These are phyloP conservation scores for Drosophila virilis DNA, from an alignment of 1,140 invertebrate genomes.

Conservation along the genomic window DNA sequence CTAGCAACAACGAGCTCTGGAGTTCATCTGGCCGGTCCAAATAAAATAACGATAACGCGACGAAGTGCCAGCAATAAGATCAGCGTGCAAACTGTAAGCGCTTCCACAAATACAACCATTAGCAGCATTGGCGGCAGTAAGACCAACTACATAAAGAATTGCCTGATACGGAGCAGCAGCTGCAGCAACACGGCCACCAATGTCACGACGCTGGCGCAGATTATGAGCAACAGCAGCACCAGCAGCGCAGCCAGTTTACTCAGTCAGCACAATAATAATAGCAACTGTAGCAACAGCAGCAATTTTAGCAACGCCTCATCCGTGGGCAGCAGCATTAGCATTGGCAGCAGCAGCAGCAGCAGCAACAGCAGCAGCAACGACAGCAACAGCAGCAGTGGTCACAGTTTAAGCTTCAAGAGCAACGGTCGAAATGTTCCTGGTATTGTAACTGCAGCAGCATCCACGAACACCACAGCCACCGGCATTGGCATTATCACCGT, in stretches of 20 bases:
- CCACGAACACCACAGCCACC: constrained; percentile 46
- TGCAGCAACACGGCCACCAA: constrained; percentile 82
- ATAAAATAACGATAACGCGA: constrained; percentile 74
- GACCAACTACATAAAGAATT: constrained; percentile 80
- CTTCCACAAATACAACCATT: constrained; percentile 68
- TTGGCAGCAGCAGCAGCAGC: constrained; percentile 47
- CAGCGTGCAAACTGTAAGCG: constrained; percentile 70
- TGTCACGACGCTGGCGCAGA: constrained; percentile 82
- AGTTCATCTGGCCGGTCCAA: constrained; percentile 60
- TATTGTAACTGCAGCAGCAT: constrained; percentile 36
- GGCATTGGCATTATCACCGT: constrained; percentile 68
- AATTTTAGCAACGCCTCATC: constrained; percentile 74
- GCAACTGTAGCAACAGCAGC: constrained; percentile 75
- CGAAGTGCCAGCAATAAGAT: constrained; percentile 57
- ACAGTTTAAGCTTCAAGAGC: constrained; percentile 62
- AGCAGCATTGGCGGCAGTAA: constrained; percentile 51
- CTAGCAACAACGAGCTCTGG: constrained; percentile 49
- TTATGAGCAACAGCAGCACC: constrained; percentile 82
- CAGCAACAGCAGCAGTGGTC: constrained; percentile 53
- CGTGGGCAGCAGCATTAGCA: constrained; percentile 73
- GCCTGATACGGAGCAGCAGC: constrained; percentile 81
- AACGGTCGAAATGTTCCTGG: constrained; percentile 52
- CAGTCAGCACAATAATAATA: constrained; percentile 74
- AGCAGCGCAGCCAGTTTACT: constrained; percentile 74
- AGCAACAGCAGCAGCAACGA: constrained; percentile 55